Conservation (phyloP, 2,797 vertebrate genomes). For the Rhinoraja longicauda region DNA sequence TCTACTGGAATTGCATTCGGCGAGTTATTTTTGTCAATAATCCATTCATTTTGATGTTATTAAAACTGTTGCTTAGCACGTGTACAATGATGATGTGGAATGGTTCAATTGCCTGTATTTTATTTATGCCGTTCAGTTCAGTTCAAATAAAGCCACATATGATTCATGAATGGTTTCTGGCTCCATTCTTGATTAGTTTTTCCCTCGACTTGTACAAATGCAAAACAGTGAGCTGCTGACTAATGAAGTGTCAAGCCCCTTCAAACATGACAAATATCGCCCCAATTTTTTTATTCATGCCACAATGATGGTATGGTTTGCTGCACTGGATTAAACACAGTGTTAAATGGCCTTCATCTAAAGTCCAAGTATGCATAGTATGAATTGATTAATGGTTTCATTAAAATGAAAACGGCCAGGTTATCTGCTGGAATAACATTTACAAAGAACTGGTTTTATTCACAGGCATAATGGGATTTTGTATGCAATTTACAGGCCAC, state of each 20-base stretch:
- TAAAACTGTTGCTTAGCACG: not conserved
- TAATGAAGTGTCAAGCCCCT: conserved; percentile 35
- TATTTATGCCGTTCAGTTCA: not conserved
- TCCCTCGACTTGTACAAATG: conserved; percentile 6
- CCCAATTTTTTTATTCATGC: conserved; percentile 25
- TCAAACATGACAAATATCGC: conserved; percentile 37
- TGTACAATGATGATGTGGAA: not conserved
- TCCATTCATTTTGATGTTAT: not conserved
- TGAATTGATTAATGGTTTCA: conserved; percentile 39
- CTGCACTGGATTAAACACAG: conserved; percentile 37
- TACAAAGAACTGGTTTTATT: conserved; percentile 36
- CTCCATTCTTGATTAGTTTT: conserved; percentile 24
- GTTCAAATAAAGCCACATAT: not conserved
- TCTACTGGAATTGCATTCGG: not conserved
- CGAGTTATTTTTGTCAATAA: not conserved
- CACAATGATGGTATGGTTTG: conserved; percentile 22
- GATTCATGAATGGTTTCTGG: not conserved
- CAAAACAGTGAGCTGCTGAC: conserved; percentile 31
- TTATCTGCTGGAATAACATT: conserved; percentile 39
- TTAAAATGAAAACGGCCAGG: conserved; percentile 35
- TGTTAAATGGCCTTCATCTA: conserved; percentile 39
- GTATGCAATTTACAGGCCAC: conserved; percentile 36
- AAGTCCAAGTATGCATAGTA: conserved; percentile 33
- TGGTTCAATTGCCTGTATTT: not conserved
- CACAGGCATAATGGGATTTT: conserved; percentile 36